Evolutionary conservation across 2,888 invertebrate genomes (phyloP).

Genomic region (Erpobdella octoculata): DNA sequence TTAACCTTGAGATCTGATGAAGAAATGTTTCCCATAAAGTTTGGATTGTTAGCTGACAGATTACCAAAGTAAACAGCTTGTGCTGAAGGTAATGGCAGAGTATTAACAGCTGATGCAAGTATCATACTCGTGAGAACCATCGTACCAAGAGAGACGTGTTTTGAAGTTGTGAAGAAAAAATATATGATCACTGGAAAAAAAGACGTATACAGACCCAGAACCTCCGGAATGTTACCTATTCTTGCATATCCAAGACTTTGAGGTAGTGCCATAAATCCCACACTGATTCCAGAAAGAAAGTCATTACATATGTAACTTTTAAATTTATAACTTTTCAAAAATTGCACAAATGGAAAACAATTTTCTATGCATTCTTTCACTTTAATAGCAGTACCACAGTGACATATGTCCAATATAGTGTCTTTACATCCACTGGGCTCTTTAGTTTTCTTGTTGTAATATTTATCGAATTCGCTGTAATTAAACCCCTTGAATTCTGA

Average conservation of each 20-base stretch:
- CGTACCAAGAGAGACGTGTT: constrained; percentile 43
- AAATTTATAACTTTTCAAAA: constrained; percentile 44
- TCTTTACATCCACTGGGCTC: neutral
- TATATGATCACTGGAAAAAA: constrained; percentile 46
- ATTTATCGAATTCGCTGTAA: neutral
- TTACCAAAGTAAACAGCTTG: neutral
- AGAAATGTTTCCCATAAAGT: neutral
- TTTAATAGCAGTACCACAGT: no score
- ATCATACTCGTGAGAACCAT: constrained; percentile 42
- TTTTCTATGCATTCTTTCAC: neutral
- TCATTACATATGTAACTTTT: constrained; percentile 42
- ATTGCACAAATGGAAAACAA: constrained; percentile 41
- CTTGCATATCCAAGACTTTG: constrained; percentile 44
- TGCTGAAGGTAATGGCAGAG: constrained; percentile 12
- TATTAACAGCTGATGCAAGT: constrained; percentile 35
- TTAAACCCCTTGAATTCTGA: neutral
- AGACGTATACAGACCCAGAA: constrained; percentile 46
- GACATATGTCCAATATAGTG: neutral
- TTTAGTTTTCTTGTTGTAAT: neutral
- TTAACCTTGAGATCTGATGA: neutral
- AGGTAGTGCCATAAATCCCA: constrained; percentile 47
- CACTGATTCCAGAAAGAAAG: constrained; percentile 46
- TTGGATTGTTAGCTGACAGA: neutral
- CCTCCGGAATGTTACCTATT: constrained; percentile 40
- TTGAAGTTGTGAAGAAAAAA: constrained; percentile 42